Evolutionary conservation across 2,113 vertebrate species (phyloP), one percentile per base, ranked within the genome.

Genomic region (Callorhinus ursinus): DNA sequence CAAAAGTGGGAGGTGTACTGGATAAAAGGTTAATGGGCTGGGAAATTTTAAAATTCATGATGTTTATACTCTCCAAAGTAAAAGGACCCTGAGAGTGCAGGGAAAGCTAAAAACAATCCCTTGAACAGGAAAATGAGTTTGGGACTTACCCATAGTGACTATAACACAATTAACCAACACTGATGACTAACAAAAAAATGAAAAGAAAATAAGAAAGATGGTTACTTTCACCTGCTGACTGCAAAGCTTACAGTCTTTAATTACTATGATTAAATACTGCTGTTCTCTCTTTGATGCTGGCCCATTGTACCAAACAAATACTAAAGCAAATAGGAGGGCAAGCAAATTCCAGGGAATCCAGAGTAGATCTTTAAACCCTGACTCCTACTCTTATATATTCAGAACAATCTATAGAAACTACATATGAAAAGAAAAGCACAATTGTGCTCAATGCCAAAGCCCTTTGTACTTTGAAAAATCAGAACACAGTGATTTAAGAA

Each of bases 341-440:
- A 59, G 76, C 5, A 74, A 90, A 4, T 53, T 90, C n/a, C 77
- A 93, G 31, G 63, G 72, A 93, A 96, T 57, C 28, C 19, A 36
- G 16, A 94, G 80, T 87, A 71, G 28, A 88, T 71, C 24, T 71
- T 67, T 79, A 71, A 91, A 65, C 18, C 83, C 55, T 59, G 22
- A 88, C 26, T 82, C 72, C 72, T 53, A 90, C 72, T 96, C 76
- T 88, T 86, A 39, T 31, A 22, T 63, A 86, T 42, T 89, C 63
- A 94, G 65, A 95, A 90, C 28, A 92, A 95, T 31, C 67, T 59
- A 87, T 3, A 92, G n/a, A 96, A 95, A 89, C 26, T 76, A 94
- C 51, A 87, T 36, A 33, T 77, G 86, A 88, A 97, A 92, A 84
- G 61, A 39, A 84, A 86, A 86, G 77, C 57, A 46, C 55, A 88